Evolutionary conservation across 2,113 vertebrate species (phyloP), one percentile per base, ranked within the genome.

Genomic region (Spea multiplicata): DNA sequence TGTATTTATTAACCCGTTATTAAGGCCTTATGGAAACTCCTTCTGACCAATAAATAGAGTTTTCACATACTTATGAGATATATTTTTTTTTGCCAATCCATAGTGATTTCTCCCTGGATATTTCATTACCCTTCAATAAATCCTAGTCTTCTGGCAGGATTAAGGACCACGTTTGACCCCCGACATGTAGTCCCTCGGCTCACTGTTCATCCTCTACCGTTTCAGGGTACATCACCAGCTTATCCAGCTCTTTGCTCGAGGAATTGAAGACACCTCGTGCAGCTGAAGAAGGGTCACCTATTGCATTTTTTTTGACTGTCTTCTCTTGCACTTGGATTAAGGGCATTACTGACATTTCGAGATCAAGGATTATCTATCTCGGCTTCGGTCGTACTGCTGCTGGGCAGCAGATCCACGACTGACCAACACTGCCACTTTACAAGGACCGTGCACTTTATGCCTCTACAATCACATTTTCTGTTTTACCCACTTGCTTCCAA

Each of bases 211-310:
- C 16, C 17, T 66, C 14, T 50, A 50, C 72, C 10, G 10, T 49
- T 9, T 5, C 73, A 94, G 94, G 85, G 85, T 95, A 65, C 93
- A 93, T 0, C 85, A 90, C 17, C 93, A 91, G 87, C 83, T 95
- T 82, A 91, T 95, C 10, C 89, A 85, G 74, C 88, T 95, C 44
- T 95, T 93, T 57, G 93, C 94, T 44, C 82, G 94, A n/a, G 94
- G 94, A 50, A 93, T 94, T 1, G 93, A 95, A 82, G 88, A 3
- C 78, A 44, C 65, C 12, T 59, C 44, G 0, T 48, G 70, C 53
- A 50, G 44, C 6, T 67, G 53, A 66, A 9, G 50, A 67, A 14
- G 17, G 6, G 10, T 48, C 66, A 9, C 6, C 55, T 12, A 57
- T 52, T 52, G 55, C 55, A 13, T 57, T 57, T 57, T 57, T 5